A percentile compares a stretch with the other conserved stretches of the same genome.
phyloP scores from a whole-genome alignment of 2,888 invertebrate species.

The Rosalia funebris region DNA sequence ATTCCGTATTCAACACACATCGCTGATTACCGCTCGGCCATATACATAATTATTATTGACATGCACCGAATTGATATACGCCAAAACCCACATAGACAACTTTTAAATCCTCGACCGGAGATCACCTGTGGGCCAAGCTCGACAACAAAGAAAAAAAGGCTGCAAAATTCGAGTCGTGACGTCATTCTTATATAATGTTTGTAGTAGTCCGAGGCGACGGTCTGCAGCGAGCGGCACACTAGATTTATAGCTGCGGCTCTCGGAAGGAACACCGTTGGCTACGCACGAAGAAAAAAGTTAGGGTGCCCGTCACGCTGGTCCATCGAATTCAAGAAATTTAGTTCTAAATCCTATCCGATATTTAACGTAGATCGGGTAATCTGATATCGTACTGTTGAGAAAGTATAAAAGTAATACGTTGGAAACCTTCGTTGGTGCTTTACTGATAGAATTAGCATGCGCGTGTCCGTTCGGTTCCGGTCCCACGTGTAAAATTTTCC shows the following conservation, averaged over 20 bases:
- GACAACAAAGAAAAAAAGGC: slow-evolving; percentile 29
- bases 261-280: too few relatives aligned
- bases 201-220: not conserved
- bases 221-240: slow-evolving; percentile 29
- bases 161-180: slow-evolving; percentile 33
- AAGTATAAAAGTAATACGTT: too few relatives aligned
- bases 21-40: not conserved
- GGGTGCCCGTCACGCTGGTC: too few relatives aligned
- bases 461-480: too few relatives aligned
- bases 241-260: not conserved
- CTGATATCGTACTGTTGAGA: too few relatives aligned
- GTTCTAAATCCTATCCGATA: too few relatives aligned
- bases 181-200: slow-evolving; percentile 36
- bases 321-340: too few relatives aligned
- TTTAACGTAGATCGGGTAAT: too few relatives aligned
- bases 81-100: slow-evolving; percentile 29
- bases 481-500: too few relatives aligned
- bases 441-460: too few relatives aligned
- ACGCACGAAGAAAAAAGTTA: too few relatives aligned
- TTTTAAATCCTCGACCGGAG: slow-evolving; percentile 32
- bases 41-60: slow-evolving; percentile 16
- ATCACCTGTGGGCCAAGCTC: slow-evolving; percentile 33
- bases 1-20: not conserved
- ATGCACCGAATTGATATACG: slow-evolving; percentile 13
- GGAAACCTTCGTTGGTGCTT: too few relatives aligned